Percentiles rank a stretch among this genome's conserved stretches.
Conservation (phyloP, 2,113 vertebrate species). For the Chamaetylas fuelleborni region DNA sequence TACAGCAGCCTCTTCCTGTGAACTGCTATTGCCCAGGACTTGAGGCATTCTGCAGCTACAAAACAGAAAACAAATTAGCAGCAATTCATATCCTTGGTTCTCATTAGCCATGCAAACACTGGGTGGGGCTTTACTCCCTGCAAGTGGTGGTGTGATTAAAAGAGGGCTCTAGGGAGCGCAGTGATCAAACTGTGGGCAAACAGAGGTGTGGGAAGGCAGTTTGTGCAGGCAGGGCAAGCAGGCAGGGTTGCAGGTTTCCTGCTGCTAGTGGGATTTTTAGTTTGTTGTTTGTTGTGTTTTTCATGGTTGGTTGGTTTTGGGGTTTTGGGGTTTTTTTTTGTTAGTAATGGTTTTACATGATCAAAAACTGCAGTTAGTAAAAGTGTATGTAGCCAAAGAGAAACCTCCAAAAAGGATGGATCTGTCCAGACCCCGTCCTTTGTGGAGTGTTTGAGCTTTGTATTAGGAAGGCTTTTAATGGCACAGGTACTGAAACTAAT, state of each 20-base stretch:
- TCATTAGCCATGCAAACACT: accelerated
- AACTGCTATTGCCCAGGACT: conserved; percentile 23
- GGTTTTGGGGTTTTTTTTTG: neutral
- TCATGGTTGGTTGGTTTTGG: neutral
- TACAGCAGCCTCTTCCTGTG: neutral
- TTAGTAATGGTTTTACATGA: neutral
- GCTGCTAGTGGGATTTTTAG: neutral
- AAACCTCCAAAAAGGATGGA: neutral
- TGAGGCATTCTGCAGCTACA: conserved; percentile 34
- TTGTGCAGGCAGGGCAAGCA: neutral
- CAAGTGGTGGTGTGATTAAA: too few relatives aligned
- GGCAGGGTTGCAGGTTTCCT: neutral
- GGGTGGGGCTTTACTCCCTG: neutral
- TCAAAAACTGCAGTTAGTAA: neutral
- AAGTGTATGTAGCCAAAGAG: neutral
- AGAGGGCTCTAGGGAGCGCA: too few relatives aligned
- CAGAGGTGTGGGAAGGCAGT: too few relatives aligned
- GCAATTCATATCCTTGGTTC: neutral
- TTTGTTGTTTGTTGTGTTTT: neutral
- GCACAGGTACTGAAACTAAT: neutral
- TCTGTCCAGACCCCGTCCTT: neutral
- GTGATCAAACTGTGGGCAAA: too few relatives aligned
- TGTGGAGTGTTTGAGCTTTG: neutral
- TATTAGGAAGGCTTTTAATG: neutral
- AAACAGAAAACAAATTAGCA: neutral